Conservation (phyloP, 2,888 invertebrate genomes). For the Teleiodes luculella region DNA sequence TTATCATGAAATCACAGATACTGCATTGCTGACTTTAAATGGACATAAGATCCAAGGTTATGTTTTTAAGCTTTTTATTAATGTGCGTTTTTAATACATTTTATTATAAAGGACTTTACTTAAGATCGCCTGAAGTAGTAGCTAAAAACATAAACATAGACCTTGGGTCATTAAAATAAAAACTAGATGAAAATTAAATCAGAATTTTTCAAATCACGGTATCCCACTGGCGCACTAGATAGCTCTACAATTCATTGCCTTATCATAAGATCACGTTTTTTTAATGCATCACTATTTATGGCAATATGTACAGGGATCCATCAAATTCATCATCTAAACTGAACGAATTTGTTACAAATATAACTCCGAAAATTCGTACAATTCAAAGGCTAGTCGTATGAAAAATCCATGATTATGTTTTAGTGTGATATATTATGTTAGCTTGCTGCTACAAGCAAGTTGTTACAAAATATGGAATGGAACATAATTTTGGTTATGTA, state of each 20-base stretch:
- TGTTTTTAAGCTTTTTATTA: not conserved
- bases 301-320: constrained; percentile 36
- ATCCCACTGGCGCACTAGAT: constrained; percentile 30
- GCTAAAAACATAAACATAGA: not conserved
- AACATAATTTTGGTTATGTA: not conserved
- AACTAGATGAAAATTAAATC: not conserved
- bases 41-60: not conserved
- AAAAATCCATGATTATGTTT: constrained; percentile 5
- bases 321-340: constrained; percentile 25
- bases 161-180: not conserved
- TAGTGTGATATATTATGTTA: not conserved
- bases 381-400: not conserved
- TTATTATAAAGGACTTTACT: not conserved
- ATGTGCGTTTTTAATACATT: too few relatives aligned
- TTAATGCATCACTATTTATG: constrained; percentile 28
- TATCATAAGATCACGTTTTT: constrained; percentile 31
- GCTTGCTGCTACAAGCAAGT: not conserved
- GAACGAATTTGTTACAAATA: constrained; percentile 13
- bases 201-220: not conserved
- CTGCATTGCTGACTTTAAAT: constrained; percentile 5
- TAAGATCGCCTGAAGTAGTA: too few relatives aligned
- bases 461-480: not conserved
- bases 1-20: constrained; percentile 4
- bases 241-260: constrained; percentile 29
- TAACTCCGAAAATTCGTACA: constrained; percentile 1